Conservation (phyloP, 2,113 vertebrate genomes). For the Anoplopoma fimbria region DNA sequence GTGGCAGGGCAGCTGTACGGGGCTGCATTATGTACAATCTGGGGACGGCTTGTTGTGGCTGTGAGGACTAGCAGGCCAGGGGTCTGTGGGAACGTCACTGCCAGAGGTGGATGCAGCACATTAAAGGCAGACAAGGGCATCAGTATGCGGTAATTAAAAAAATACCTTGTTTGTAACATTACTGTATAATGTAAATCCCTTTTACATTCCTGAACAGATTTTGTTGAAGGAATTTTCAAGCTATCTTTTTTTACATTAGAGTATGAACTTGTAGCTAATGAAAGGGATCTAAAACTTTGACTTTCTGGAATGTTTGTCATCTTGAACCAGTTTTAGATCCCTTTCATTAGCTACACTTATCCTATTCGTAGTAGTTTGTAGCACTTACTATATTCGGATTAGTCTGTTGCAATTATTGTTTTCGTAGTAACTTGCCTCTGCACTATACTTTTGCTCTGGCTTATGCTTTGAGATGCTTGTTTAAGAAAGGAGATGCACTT, state of each 20-base stretch:
- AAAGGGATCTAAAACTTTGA: constrained; percentile 8
- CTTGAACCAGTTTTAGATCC: no score
- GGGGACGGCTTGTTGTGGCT: constrained; percentile 62
- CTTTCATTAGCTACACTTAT: no score
- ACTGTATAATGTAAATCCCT: neutral
- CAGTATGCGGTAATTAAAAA: constrained; percentile 12
- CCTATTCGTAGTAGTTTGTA: no score
- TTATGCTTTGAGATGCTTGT: no score
- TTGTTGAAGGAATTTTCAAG: neutral
- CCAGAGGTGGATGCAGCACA: constrained; percentile 45
- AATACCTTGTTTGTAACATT: neutral
- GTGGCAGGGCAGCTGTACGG: constrained; percentile 61
- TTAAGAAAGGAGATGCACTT: no score
- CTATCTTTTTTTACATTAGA: neutral
- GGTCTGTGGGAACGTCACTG: constrained; percentile 35
- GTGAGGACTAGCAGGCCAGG: constrained; percentile 54
- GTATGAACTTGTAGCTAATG: neutral
- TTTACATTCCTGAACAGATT: neutral
- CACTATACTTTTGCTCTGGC: no score
- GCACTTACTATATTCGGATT: no score
- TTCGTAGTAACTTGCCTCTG: no score
- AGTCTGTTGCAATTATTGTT: no score
- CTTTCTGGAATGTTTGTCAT: constrained; percentile 30
- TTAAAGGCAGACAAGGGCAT: constrained; percentile 39
- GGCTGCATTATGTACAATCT: constrained; percentile 53